A percentile compares a stretch with the other conserved stretches of the same genome.
phyloP scores from a whole-genome alignment of 2,888 invertebrate species.

The Epinotia ramella region DNA sequence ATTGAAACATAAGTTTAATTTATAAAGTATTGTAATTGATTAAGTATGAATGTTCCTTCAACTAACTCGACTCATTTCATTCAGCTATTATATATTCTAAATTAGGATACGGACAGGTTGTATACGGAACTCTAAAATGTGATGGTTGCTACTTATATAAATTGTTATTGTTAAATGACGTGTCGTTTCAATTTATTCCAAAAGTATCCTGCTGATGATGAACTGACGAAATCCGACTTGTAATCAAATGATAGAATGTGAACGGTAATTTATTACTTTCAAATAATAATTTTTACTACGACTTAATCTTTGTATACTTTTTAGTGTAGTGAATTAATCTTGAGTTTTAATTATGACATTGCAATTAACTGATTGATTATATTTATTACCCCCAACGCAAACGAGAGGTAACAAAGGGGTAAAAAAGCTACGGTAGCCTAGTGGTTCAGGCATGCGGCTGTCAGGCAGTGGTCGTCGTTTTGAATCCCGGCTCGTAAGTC shows the following conservation, averaged over 20 bases:
- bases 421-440: no score
- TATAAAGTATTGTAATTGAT: neutral
- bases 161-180: slow-evolving; percentile 56
- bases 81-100: no score
- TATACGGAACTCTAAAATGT: slow-evolving; percentile 40
- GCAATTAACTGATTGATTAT: neutral
- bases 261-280: slow-evolving; percentile 27
- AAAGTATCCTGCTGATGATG: slow-evolving; percentile 13
- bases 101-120: neutral
- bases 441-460: no score
- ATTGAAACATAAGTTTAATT: neutral
- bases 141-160: slow-evolving; percentile 51
- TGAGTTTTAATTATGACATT: neutral
- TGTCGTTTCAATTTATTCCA: slow-evolving; percentile 51
- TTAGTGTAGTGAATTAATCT: neutral
- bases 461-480: no score
- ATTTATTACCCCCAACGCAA: neutral
- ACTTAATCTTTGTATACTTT: slow-evolving; percentile 2
- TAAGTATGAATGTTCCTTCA: neutral
- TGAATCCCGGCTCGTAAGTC: no score
- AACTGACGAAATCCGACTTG: slow-evolving; percentile 28
- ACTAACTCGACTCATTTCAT: no score
- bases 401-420: no score
- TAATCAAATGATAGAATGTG: slow-evolving; percentile 29
- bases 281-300: slow-evolving; percentile 6